A percentile compares a stretch with the other conserved stretches of the same genome.
Conservation (phyloP, 2,888 invertebrate species). For the Macroteleia sp. region DNA sequence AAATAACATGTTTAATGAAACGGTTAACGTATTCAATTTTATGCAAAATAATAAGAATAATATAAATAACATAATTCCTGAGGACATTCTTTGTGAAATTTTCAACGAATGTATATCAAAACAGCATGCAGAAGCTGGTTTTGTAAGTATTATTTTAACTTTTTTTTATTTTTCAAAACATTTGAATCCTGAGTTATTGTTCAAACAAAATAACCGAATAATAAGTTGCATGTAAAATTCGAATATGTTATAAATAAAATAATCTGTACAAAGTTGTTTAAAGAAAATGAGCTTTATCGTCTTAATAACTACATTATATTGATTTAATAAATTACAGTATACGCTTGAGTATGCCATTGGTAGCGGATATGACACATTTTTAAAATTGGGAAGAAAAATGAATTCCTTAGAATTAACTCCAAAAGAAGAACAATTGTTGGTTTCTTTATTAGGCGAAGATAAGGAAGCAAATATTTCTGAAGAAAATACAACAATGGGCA, state of each 20-base stretch:
- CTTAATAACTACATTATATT: not conserved
- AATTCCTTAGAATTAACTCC: conserved; percentile 85
- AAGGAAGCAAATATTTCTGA: not conserved
- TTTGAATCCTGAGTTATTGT: too few species aligned
- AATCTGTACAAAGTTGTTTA: too few species aligned
- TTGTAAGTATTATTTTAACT: conserved; percentile 82
- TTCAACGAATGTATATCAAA: conserved; percentile 86
- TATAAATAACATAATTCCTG: conserved; percentile 85
- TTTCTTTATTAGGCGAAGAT: not conserved
- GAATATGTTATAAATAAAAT: too few species aligned
- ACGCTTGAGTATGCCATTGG: conserved; percentile 86
- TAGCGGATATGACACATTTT: conserved; percentile 85
- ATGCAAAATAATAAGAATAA: conserved; percentile 75
- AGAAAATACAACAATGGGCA: not conserved
- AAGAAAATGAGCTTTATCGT: too few species aligned
- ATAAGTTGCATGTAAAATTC: too few species aligned
- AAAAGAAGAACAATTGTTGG: conserved; percentile 79
- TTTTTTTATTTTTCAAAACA: not conserved
- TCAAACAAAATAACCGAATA: too few species aligned
- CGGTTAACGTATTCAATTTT: conserved; percentile 62
- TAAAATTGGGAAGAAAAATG: conserved; percentile 82
- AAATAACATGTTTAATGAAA: conserved; percentile 85
- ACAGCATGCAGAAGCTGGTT: conserved; percentile 85
- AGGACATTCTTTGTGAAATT: conserved; percentile 85
- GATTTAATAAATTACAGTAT: conserved; percentile 79